Percentiles rank a stretch among this genome's conserved stretches.
These are phyloP conservation scores for Sebastes diploproa DNA, from an alignment of 2,797 vertebrate genomes.

Conservation along the genomic window DNA sequence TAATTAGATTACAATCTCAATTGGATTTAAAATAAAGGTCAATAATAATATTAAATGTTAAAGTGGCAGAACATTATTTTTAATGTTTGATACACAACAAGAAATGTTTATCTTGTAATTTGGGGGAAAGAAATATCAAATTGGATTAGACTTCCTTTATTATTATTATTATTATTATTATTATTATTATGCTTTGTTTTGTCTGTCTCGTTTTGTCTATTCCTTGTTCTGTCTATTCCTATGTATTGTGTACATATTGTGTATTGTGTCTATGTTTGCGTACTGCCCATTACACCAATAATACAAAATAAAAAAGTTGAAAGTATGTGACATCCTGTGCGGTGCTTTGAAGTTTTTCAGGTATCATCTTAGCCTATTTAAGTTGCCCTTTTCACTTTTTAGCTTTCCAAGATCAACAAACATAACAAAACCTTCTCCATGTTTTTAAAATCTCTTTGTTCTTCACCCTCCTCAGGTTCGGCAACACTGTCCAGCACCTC, in stretches of 20 bases:
- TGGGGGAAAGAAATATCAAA: not conserved
- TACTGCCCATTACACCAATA: not conserved
- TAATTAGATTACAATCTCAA: not conserved
- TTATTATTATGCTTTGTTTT: not conserved
- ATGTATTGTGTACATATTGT: not conserved
- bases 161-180: not conserved
- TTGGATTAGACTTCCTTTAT: not conserved
- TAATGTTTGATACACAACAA: not conserved
- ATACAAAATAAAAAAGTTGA: rapidly evolving
- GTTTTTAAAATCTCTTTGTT: not conserved
- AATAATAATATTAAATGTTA: not conserved
- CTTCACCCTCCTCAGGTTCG: constrained; percentile 75
- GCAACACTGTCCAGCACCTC: constrained; percentile 91
- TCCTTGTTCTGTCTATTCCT: not conserved
- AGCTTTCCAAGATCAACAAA: not conserved
- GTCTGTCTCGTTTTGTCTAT: not conserved
- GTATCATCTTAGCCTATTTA: not conserved
- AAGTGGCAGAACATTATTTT: not conserved
- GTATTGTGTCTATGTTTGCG: not conserved
- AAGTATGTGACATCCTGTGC: not conserved
- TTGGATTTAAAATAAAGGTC: not conserved
- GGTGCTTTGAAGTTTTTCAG: not conserved
- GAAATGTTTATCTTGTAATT: not conserved
- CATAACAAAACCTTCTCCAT: not conserved
- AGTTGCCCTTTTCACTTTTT: not conserved